Evolutionary conservation across 1,140 invertebrate species (phyloP).

Genomic region (Aleiodes sp.): DNA sequence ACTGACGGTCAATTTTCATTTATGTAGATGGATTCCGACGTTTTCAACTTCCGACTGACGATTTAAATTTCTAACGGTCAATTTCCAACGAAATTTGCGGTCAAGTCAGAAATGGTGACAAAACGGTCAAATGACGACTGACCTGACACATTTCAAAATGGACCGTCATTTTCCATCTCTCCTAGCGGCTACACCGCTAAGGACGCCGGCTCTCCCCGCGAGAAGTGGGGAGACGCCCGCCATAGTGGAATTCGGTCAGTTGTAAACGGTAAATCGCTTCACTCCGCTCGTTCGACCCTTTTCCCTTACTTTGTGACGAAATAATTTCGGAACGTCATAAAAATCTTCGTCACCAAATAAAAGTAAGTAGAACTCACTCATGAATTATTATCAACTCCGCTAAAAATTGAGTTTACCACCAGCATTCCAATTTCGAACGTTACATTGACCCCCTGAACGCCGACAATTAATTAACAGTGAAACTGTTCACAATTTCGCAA

Average conservation of each 20-base stretch:
- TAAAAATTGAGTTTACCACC: not conserved
- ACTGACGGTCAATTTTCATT: no score
- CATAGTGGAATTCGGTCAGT: not conserved
- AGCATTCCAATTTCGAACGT: not conserved
- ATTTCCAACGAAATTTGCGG: no score
- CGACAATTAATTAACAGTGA: constrained; percentile 9
- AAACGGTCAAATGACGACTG: no score
- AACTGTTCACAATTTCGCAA: not conserved
- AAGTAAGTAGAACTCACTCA: not conserved
- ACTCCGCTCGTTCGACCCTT: not conserved
- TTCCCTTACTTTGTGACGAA: not conserved
- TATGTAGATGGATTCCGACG: no score
- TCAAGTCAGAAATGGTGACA: no score
- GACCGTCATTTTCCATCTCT: no score
- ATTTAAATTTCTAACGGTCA: no score
- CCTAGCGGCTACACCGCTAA: no score
- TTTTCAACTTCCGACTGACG: no score
- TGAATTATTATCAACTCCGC: not conserved
- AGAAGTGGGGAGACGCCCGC: not conserved
- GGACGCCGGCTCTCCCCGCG: not conserved
- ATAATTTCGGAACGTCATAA: not conserved
- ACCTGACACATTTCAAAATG: no score
- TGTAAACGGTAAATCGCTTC: not conserved
- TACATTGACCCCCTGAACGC: not conserved
- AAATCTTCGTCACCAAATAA: not conserved